Conservation (phyloP, 2,113 vertebrate genomes). For the Melanotaenia duboulayi region DNA sequence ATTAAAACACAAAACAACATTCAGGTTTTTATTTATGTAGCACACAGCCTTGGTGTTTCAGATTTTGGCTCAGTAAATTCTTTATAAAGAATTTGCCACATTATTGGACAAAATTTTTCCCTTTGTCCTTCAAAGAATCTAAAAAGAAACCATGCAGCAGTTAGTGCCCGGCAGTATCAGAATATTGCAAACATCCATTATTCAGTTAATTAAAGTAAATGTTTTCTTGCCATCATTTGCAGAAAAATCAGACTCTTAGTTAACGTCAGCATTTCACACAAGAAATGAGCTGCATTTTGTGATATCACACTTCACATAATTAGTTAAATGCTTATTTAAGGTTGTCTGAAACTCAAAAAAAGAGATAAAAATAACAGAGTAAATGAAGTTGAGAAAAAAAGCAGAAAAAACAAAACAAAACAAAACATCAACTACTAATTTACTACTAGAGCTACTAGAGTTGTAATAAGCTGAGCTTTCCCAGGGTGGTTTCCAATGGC, state of each 20-base stretch:
- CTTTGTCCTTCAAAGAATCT: constrained; percentile 8
- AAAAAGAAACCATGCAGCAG: constrained; percentile 30
- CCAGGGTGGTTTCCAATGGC: constrained; percentile 73
- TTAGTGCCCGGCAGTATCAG: constrained; percentile 36
- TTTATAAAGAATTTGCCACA: no score
- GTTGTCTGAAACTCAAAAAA: constrained; percentile 14
- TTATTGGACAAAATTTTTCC: background rate
- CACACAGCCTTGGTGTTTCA: constrained; percentile 13
- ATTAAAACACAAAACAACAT: constrained; percentile 33
- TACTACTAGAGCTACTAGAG: constrained; percentile 24
- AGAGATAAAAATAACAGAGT: no score
- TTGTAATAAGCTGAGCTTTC: constrained; percentile 65
- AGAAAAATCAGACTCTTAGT: no score
- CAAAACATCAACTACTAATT: background rate
- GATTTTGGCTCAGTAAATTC: no score
- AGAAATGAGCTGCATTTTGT: no score
- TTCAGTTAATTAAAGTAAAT: constrained; percentile 42
- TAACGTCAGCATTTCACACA: no score
- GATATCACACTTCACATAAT: background rate
- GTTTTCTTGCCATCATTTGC: constrained; percentile 10
- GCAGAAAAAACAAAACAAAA: no score
- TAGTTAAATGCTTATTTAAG: background rate
- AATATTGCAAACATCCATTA: constrained; percentile 45
- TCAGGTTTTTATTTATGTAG: constrained; percentile 44
- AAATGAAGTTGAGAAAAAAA: no score